These are phyloP conservation scores for Rhynchophorus ferrugineus DNA, from an alignment of 1,140 invertebrate genomes.

Conservation along the genomic window DNA sequence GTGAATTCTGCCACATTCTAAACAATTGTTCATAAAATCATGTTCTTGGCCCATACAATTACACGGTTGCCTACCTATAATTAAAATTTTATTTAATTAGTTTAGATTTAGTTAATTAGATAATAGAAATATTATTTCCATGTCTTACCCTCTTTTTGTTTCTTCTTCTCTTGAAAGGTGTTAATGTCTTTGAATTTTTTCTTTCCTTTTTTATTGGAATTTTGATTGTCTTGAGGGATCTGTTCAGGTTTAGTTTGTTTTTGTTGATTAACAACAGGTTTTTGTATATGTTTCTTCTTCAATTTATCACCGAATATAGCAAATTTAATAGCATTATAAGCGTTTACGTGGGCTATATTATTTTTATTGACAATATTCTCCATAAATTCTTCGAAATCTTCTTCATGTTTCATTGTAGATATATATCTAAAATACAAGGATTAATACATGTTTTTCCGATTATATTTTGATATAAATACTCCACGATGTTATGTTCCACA, in stretches of 20 bases:
- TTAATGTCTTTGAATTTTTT: constrained; percentile 29
- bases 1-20: constrained; percentile 88
- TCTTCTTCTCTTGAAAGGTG: constrained; percentile 26
- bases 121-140: too few relatives aligned
- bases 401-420: constrained; percentile 53
- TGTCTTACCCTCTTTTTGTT: constrained; percentile 24
- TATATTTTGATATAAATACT: constrained; percentile 8
- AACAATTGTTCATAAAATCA: constrained; percentile 86
- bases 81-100: constrained; percentile 16
- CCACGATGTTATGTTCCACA: constrained; percentile 24
- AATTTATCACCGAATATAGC: constrained; percentile 37
- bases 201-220: constrained; percentile 29
- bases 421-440: constrained; percentile 58
- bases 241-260: neutral
- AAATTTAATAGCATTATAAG: constrained; percentile 56
- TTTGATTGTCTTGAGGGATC: constrained; percentile 3
- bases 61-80: constrained; percentile 74
- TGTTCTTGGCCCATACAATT: constrained; percentile 91
- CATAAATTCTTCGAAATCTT: constrained; percentile 63
- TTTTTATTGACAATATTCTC: constrained; percentile 56
- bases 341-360: constrained; percentile 55
- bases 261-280: neutral
- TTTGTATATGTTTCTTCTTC: constrained; percentile 3
- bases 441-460: neutral
- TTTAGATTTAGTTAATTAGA: constrained; percentile 3